Base-by-base conservation (phyloP, 2,797 vertebrate species). In the Muscicapa comitata region DNA sequence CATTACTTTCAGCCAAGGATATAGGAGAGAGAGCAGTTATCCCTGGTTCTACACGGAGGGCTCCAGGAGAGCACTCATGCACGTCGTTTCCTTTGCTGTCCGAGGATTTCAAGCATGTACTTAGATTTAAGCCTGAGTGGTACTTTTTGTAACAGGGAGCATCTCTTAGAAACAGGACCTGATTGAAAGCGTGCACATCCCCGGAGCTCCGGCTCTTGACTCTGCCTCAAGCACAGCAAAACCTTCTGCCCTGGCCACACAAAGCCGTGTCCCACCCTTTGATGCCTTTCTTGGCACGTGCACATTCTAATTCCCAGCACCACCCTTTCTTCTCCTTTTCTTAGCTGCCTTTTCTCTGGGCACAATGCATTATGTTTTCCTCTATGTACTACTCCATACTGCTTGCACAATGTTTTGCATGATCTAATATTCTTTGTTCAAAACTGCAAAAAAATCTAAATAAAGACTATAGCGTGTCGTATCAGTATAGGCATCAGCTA, bases 401-500 rank as follows among this genome's bases (percentile, higher is more conserved):
- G 97, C 98, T 97, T 97, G 96, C 96, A 97, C 97, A 97, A 97
- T 98, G 97, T 98, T 98, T 98, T 98, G 96, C 97, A 94, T 98
- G 97, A 98, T 97, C 96, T 97, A 97, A 97, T 97, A 98, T 98
- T 98, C 98, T 98, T 98, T 98, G 98, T 98, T 98, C 97, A 97
- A 97, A 97, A 97, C 97, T 98, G 98, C 98, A 98, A 99, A 98
- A 94, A 93, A 97, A 97, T 97, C 97, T 98, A 98, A 99, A 98
- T 99, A 98, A 98, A 99, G 98, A 99, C 98, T 97, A 97, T 98
- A 97, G 97, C 79, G 97, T 97, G 89, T 95, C 97, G 98, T 98
- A 99, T 98, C 98, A 98, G 98, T 98, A 99, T 98, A 98, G 98
- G 98, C 98, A 98, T 98, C 98, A 98, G 99, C 98, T 99, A 99